Percentiles rank a stretch among this genome's conserved stretches.
Evolutionary conservation across 1,140 invertebrate species (phyloP).

Genomic region (Drosophila albomicans): DNA sequence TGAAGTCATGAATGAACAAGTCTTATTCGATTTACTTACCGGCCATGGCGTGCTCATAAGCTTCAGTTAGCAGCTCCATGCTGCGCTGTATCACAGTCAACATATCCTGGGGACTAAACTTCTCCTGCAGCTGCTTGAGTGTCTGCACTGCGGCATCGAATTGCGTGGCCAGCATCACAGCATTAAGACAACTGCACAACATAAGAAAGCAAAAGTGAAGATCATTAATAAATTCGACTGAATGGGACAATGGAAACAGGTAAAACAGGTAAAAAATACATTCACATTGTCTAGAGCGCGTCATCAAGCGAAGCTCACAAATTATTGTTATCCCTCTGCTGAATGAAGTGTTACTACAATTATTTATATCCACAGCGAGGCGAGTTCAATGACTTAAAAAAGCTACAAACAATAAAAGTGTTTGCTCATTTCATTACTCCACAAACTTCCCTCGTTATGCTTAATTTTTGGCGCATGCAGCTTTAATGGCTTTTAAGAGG

Average conservation of each 20-base stretch:
- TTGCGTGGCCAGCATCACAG: conserved; percentile 62
- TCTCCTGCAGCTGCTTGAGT: conserved; percentile 79
- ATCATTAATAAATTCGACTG: conserved; percentile 10
- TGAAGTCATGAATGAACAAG: not conserved
- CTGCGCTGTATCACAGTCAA: conserved; percentile 82
- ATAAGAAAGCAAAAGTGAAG: not conserved
- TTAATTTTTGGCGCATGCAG: not conserved
- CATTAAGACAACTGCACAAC: conserved; percentile 61
- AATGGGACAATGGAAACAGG: conserved; percentile 8
- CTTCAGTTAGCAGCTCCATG: conserved; percentile 76
- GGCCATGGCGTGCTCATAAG: conserved; percentile 72
- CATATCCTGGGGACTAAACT: conserved; percentile 83
- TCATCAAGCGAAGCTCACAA: not conserved
- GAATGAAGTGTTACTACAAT: conserved; percentile 13
- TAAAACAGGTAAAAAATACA: conserved; percentile 11
- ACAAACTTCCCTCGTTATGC: conserved; percentile 2
- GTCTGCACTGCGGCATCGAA: conserved; percentile 74
- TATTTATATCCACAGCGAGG: not conserved
- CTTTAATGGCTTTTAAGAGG: conserved; percentile 8
- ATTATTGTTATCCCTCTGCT: conserved; percentile 19
- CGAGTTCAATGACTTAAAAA: not conserved
- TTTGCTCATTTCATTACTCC: not conserved
- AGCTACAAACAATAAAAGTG: not conserved
- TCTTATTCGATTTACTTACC: conserved; percentile 33
- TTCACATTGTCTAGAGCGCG: not conserved